phyloP scores from a whole-genome alignment of 2,797 vertebrate genomes.

The Clarias fuscus region DNA sequence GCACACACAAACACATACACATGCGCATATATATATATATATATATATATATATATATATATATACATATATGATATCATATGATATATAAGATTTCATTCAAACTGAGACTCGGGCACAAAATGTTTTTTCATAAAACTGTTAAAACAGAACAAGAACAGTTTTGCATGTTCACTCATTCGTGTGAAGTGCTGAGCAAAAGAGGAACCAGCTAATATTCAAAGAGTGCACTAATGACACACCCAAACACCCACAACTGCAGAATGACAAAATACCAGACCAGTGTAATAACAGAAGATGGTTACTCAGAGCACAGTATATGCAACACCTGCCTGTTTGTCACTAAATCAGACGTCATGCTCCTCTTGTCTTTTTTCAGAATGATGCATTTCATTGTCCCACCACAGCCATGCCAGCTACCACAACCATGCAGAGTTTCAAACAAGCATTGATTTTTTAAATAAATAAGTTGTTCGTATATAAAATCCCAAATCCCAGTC shows the following conservation, averaged over 20 bases:
- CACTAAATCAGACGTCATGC: not conserved
- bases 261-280: not conserved
- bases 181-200: slow-evolving; percentile 12
- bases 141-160: not conserved
- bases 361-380: not conserved
- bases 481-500: not conserved
- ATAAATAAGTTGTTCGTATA: too few relatives aligned
- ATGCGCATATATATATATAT: too few relatives aligned
- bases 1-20: too few relatives aligned
- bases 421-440: not conserved
- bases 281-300: not conserved
- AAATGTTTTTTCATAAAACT: too few relatives aligned
- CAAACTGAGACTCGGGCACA: too few relatives aligned
- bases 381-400: not conserved
- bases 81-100: too few relatives aligned
- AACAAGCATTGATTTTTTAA: not conserved
- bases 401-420: not conserved
- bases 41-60: too few relatives aligned
- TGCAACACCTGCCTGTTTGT: not conserved
- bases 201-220: slow-evolving; percentile 16
- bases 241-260: not conserved
- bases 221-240: not conserved
- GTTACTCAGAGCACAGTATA: not conserved
- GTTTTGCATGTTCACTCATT: slow-evolving; percentile 6
- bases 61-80: too few relatives aligned